These are phyloP conservation scores for Armadillidium nasatum DNA, from an alignment of 1,140 invertebrate genomes.

Conservation along the genomic window DNA sequence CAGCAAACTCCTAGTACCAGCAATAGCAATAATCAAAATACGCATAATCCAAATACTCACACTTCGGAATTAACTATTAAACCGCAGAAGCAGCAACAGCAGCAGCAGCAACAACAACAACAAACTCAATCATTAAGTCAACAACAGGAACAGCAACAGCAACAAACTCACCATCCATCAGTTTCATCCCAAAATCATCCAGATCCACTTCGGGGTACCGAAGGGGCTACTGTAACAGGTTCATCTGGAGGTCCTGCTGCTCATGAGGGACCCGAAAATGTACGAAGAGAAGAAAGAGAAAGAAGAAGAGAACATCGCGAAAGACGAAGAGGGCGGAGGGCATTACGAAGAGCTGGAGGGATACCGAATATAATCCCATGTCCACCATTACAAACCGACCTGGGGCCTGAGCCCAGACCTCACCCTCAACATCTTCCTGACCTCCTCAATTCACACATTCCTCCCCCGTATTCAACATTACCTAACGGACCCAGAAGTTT, in stretches of 20 bases:
- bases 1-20: not conserved
- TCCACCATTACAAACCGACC: conserved; percentile 17
- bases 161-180: not conserved
- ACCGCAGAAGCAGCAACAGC: not conserved
- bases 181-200: not conserved
- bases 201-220: not conserved
- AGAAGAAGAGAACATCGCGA: conserved; percentile 24
- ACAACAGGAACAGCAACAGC: not conserved
- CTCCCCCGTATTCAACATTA: conserved; percentile 24
- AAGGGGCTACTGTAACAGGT: not conserved
- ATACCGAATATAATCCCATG: not conserved
- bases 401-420: conserved; percentile 12
- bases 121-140: not conserved
- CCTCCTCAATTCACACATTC: conserved; percentile 27
- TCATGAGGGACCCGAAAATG: not conserved
- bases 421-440: conserved; percentile 24
- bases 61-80: not conserved
- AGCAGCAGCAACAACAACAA: not conserved
- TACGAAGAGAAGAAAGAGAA: conserved; percentile 21
- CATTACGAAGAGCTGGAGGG: conserved; percentile 23
- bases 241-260: not conserved
- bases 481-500: conserved; percentile 17
- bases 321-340: conserved; percentile 23
- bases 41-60: not conserved
- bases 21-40: conserved; percentile 1